These are phyloP conservation scores for Tylochromis polylepis DNA, from an alignment of 2,113 vertebrate species.

Conservation along the genomic window DNA sequence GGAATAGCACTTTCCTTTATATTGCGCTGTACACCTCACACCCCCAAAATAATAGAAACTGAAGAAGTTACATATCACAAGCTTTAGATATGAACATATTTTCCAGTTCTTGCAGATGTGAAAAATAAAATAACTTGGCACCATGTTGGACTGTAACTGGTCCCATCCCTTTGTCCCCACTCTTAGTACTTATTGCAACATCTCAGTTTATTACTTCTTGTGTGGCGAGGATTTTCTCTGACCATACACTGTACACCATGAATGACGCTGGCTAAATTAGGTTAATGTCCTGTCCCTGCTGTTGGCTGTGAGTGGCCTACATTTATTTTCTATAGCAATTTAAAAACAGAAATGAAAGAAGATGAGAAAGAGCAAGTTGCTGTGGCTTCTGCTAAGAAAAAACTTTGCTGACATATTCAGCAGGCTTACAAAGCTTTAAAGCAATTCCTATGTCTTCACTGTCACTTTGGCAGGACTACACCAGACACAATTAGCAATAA, in stretches of 20 bases:
- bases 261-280: background rate
- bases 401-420: background rate
- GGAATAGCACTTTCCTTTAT: background rate
- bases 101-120: background rate
- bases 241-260: background rate
- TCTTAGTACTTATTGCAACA: background rate
- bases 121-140: background rate
- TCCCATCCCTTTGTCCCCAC: background rate
- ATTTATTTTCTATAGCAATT: background rate
- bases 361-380: background rate
- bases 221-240: background rate
- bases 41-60: no score
- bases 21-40: background rate
- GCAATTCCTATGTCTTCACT: background rate
- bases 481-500: background rate
- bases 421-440: background rate
- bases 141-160: background rate
- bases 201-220: background rate
- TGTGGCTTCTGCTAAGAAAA: background rate
- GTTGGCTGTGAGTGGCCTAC: background rate
- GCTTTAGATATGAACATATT: background rate
- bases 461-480: background rate
- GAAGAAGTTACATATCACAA: background rate
- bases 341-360: background rate
- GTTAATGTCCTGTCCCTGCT: background rate